Conservation (phyloP, 2,797 vertebrate genomes). For the Rhyacichthys aspro region DNA sequence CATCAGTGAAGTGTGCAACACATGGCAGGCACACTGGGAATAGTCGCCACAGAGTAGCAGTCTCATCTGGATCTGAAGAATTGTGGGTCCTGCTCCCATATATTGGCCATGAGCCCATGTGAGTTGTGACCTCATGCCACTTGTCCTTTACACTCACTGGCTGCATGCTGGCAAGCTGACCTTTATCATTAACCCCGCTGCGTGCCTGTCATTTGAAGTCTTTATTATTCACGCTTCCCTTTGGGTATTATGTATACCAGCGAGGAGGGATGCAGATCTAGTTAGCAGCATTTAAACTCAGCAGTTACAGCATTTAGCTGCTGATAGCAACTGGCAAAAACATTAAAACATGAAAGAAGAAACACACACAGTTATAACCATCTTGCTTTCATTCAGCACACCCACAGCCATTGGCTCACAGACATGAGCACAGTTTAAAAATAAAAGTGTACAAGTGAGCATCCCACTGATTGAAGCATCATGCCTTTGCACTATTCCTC, state of each 20-base stretch:
- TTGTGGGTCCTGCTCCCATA: constrained; percentile 48
- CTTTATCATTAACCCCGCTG: constrained; percentile 85
- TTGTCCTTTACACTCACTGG: constrained; percentile 80
- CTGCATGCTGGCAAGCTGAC: constrained; percentile 80
- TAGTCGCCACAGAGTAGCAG: constrained; percentile 22
- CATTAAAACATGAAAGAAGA: not conserved
- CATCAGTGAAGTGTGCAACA: constrained; percentile 37
- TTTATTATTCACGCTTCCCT: constrained; percentile 78
- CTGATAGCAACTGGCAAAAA: constrained; percentile 17
- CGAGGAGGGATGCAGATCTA: constrained; percentile 41
- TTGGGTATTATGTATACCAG: constrained; percentile 63
- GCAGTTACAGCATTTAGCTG: constrained; percentile 40
- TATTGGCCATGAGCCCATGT: constrained; percentile 72
- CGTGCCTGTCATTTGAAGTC: constrained; percentile 81
- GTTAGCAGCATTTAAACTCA: constrained; percentile 44
- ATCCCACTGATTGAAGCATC: constrained; percentile 20
- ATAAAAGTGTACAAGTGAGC: not conserved
- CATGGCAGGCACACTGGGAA: constrained; percentile 54
- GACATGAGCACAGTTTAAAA: not conserved
- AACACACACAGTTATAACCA: constrained; percentile 2
- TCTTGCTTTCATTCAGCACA: constrained; percentile 11
- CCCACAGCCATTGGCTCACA: constrained; percentile 27
- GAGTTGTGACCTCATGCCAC: constrained; percentile 75
- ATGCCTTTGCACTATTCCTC: constrained; percentile 13
- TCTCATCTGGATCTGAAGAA: constrained; percentile 46